These are phyloP conservation scores for Lithodes maja DNA, from an alignment of 2,888 invertebrate species.

Conservation along the genomic window DNA sequence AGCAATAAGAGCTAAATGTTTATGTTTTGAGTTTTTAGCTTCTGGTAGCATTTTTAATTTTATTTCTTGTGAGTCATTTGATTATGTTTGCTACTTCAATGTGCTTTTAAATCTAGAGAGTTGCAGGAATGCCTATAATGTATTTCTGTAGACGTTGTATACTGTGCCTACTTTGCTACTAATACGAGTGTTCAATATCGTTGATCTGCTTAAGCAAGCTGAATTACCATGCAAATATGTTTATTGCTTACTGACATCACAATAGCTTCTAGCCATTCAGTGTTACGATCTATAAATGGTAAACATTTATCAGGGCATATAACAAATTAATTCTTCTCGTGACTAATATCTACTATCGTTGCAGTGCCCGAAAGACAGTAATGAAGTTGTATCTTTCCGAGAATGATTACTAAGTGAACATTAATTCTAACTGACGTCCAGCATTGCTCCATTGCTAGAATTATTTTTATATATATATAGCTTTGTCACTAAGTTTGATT, in stretches of 20 bases:
- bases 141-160: background rate
- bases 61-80: background rate
- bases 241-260: slow-evolving; percentile 1
- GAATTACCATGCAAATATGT: background rate
- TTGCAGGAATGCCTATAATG: slow-evolving; percentile 35
- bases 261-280: slow-evolving; percentile 7
- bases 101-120: slow-evolving; percentile 33
- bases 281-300: background rate
- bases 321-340: slow-evolving; percentile 1
- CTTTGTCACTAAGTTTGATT: no score
- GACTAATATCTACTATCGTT: background rate
- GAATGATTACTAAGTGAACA: no score
- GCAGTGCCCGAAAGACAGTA: background rate
- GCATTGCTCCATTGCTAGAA: no score
- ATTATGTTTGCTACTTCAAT: background rate
- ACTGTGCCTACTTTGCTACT: slow-evolving; percentile 27
- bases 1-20: background rate
- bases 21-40: background rate
- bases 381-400: no score
- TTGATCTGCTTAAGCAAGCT: background rate
- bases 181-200: slow-evolving; percentile 17
- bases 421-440: no score
- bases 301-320: background rate
- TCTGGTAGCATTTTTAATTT: background rate
- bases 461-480: no score